Base-by-base conservation (phyloP, 2,888 invertebrate genomes). In the Watsonalla binaria region DNA sequence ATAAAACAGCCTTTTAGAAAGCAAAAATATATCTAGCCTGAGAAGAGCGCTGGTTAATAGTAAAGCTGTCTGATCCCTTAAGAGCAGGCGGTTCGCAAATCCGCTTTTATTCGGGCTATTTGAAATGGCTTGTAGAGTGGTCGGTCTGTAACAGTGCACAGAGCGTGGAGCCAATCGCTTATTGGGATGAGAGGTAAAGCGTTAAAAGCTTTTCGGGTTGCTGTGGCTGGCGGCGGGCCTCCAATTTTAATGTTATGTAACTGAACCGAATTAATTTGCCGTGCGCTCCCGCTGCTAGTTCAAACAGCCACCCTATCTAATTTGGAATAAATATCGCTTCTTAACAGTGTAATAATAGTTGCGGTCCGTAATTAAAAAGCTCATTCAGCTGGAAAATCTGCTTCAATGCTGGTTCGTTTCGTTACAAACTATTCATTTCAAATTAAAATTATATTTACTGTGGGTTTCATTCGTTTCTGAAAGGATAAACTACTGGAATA, bases 171-270 rank as follows among this genome's bases (percentile, higher is more conserved):
- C 73, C 74, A 76, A 80, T 81, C 80, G 80, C 72, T 82, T 80
- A 82, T 80, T 82, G 76, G 74, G 70, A 80, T 77, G 82, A 79
- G 72, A 74, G 65, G 72, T 65, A 72, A 73, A 78, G 74, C 76
- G 37, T 6, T 24, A 8, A 37, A 37, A 37, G 37, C 74, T 78
- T 77, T 75, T 65, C 67, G 66, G 58, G n/a, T 57, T 60, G 68
- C 65, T 62, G 68, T 63, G 66, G 66, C 56, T 56, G 64, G 57
- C 62, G 60, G 62, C 60, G 60, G 62, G 60, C 63, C 67, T 77
- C 73, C 79, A 80, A 76, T 81, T 83, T 82, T 79, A 82, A 82
- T 81, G 75, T 78, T 77, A 77, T 74, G 66, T 76, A 75, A 74
- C 76, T 67, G 74, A 74, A 75, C 72, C 67, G 71, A 74, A 79